Base-by-base conservation (phyloP, 2,797 vertebrate species). In the Neosilurus hyrtlii region DNA sequence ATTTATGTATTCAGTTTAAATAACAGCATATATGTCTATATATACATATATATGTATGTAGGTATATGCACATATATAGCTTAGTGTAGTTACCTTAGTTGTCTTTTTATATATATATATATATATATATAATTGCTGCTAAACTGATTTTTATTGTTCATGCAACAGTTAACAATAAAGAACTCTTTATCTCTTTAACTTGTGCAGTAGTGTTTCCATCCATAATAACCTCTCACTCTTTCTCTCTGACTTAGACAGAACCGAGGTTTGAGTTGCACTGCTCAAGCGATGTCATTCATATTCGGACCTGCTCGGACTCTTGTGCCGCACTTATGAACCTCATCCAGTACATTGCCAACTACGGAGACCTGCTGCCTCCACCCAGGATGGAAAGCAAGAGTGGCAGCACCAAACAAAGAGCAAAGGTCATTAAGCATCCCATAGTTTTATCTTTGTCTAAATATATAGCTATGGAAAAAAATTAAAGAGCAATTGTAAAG, bases 321-420 rank as follows among this genome's bases (percentile, higher is more conserved):
- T 99, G 98, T 79, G 97, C 98, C 0, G 97, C 97, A 0, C 92
- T 99, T 11, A 99, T 99, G 98, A 99, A 99, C 88, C 97, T 99
- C 26, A 98, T 99, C 87, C 98, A 99, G 71, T 99, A 99, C 80
- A 92, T 99, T 15, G 98, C 98, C 72, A 98, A 96, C 91, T 99
- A 99, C 0, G 97, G 98, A 79, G 98, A 99, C 90, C 88, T 99
- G 14, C 89, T 96, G 66, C 94, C 94, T 0, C 95, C 97, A 0
- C 1, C 89, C 81, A 95, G 94, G 85, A 90, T 88, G 3, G 96
- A 96, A 54, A 56, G 90, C 75, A 94, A 95, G 67, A 91, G 89
- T 90, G 91, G 90, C 83, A 88, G 91, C 81, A 85, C 90, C 16
- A 90, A 93, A 79, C 94, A 94, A 80, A 96, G 93, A 91, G 88